phyloP scores from a whole-genome alignment of 2,797 vertebrate species.

The Coendou prehensilis region DNA sequence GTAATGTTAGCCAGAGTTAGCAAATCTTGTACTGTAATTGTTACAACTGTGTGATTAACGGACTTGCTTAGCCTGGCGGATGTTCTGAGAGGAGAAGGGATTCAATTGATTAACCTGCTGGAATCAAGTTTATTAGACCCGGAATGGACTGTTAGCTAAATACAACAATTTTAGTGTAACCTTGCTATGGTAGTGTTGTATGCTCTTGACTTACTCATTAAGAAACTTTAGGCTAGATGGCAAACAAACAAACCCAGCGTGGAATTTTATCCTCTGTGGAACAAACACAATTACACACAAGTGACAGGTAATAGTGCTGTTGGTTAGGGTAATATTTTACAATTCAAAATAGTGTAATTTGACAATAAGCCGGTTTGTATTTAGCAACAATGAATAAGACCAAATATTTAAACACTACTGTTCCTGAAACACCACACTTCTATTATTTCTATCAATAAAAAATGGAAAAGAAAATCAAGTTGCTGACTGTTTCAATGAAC shows the following conservation, averaged over 20 bases:
- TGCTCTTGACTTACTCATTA: neutral
- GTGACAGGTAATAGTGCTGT: neutral
- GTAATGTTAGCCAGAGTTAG: fast-evolving
- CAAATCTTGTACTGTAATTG: neutral
- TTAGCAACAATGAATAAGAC: neutral
- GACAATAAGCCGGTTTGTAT: neutral
- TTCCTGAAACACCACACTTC: neutral
- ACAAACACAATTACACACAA: neutral
- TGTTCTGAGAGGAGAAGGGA: neutral
- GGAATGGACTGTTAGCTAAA: neutral
- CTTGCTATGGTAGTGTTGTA: neutral
- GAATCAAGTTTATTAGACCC: slow-evolving; percentile 20
- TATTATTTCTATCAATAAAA: slow-evolving; percentile 31
- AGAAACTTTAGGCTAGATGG: neutral
- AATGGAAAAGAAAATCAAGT: slow-evolving; percentile 37
- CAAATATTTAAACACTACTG: slow-evolving; percentile 19
- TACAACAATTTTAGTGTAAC: neutral
- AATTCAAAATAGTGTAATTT: neutral
- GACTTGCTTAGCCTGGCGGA: slow-evolving; percentile 25
- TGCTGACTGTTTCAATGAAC: slow-evolving; percentile 26
- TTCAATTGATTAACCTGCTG: neutral
- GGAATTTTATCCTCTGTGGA: neutral
- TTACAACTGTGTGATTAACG: neutral
- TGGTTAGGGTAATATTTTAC: slow-evolving; percentile 51
- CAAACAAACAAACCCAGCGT: neutral